These are phyloP conservation scores for Bombyx mori DNA, from an alignment of 1,140 invertebrate genomes.

Conservation along the genomic window DNA sequence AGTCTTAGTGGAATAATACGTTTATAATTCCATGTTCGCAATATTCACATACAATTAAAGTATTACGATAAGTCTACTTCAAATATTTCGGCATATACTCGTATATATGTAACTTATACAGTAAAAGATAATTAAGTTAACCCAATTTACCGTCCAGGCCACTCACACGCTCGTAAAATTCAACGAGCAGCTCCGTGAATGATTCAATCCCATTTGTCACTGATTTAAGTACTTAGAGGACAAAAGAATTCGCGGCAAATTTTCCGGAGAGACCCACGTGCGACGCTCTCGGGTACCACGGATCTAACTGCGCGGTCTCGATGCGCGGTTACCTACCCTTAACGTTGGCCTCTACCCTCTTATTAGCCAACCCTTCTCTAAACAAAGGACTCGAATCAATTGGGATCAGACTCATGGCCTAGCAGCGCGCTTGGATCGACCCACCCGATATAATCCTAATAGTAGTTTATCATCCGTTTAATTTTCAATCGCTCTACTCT, in stretches of 20 bases:
- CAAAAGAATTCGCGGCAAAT: constrained; percentile 43
- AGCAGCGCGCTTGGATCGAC: constrained; percentile 7
- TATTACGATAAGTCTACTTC: no score
- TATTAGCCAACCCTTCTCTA: constrained; percentile 47
- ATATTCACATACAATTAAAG: no score
- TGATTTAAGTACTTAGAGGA: constrained; percentile 39
- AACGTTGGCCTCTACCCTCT: constrained; percentile 38
- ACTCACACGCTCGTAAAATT: constrained; percentile 1
- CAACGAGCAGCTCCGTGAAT: constrained; percentile 8
- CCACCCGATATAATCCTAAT: constrained; percentile 7
- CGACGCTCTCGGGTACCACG: constrained; percentile 44
- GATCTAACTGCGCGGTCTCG: constrained; percentile 49
- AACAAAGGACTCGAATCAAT: constrained; percentile 62
- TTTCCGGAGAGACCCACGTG: constrained; percentile 42
- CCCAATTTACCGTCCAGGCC: not conserved
- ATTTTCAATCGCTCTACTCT: constrained; percentile 44
- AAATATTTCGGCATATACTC: no score
- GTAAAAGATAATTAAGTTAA: no score
- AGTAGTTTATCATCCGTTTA: constrained; percentile 23
- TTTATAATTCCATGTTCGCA: no score
- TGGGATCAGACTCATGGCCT: constrained; percentile 27
- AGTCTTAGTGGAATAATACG: no score
- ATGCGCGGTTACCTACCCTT: constrained; percentile 51
- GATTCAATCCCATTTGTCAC: constrained; percentile 35
- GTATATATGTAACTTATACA: no score